Evolutionary conservation across 2,888 invertebrate genomes (phyloP), one percentile per base, ranked within the genome.

Genomic region (Tridacna crocea): DNA sequence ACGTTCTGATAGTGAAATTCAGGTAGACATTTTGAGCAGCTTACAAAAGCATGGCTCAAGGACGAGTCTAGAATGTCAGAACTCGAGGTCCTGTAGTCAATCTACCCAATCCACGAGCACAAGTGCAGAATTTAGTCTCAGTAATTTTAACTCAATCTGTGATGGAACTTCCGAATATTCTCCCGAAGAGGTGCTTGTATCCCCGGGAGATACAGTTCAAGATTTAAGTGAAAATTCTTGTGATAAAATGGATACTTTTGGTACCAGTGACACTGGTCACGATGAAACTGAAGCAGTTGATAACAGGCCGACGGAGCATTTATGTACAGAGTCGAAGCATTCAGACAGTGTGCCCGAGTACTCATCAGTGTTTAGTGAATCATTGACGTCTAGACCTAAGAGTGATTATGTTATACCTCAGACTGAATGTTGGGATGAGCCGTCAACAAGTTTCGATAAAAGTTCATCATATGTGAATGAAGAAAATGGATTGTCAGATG

Each of bases 41-140:
- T 76, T 84, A 66, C 76, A 83, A 47, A 72, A 78, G 24, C 76
- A 77, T 8, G 79, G 83, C 51, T 86, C 86, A 48, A 72, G 78
- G 75, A 79, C 84, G 60, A 82, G 82, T 60, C 74, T 84, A 24
- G 84, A 84, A 63, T 84, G 84, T 76, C 81, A 84, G 55, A 81
- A 77, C 26, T 84, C 84, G 48, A 72, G 81, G 48, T 84, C 83
- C 8, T 78, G 81, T 72, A 88, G 88, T 83, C 85, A 77, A 26
- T 89, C 89, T 36, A 90, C 90, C 72, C 90, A 89, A 80, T 90
- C 90, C 51, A 90, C 87, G 15, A 90, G 88, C 73, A 90, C 90
- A 17, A 91, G 91, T 86, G 90, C 90, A 15, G 91, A 91, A 72
- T 90, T 90, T 72, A 91, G 88, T 86, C 75, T 89, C 55, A 82